Evolutionary conservation across 2,888 invertebrate species (phyloP).

Genomic region (Rhingia campestris): DNA sequence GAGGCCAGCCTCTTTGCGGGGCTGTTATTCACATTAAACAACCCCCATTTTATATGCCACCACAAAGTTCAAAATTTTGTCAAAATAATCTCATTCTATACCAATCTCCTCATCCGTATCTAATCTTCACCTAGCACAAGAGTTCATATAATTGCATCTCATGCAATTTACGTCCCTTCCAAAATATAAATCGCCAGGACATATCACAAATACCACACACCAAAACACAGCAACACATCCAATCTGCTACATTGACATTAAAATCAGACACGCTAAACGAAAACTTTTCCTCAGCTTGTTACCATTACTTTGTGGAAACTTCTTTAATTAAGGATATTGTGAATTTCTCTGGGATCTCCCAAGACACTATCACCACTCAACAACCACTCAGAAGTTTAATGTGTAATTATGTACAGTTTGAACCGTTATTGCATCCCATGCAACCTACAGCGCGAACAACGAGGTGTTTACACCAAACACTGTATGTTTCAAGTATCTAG

Average conservation of each 20-base stretch:
- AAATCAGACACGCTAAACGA: constrained; percentile 28
- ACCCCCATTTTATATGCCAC: too few species aligned
- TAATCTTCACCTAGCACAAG: background rate
- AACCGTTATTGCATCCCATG: constrained; percentile 64
- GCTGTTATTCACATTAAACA: too few species aligned
- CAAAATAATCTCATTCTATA: too few species aligned
- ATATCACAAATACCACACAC: too few species aligned
- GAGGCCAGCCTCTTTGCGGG: too few species aligned
- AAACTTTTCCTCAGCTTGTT: constrained; percentile 64
- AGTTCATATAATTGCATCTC: background rate
- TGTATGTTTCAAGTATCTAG: constrained; percentile 27
- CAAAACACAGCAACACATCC: background rate
- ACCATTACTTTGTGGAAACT: constrained; percentile 63
- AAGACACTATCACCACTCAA: constrained; percentile 69
- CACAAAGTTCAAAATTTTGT: too few species aligned
- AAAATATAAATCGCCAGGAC: background rate
- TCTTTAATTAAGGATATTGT: constrained; percentile 74
- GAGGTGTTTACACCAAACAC: constrained; percentile 62
- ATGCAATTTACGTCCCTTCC: background rate
- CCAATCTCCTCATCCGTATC: too few species aligned
- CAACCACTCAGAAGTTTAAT: constrained; percentile 73
- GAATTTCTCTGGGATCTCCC: constrained; percentile 59
- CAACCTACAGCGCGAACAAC: constrained; percentile 19
- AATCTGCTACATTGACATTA: constrained; percentile 18
- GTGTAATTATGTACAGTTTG: constrained; percentile 70